Percentiles rank a stretch among this genome's conserved stretches.
These are phyloP conservation scores for Myotis lucifugus DNA, from an alignment of 2,113 vertebrate genomes.

Conservation along the genomic window DNA sequence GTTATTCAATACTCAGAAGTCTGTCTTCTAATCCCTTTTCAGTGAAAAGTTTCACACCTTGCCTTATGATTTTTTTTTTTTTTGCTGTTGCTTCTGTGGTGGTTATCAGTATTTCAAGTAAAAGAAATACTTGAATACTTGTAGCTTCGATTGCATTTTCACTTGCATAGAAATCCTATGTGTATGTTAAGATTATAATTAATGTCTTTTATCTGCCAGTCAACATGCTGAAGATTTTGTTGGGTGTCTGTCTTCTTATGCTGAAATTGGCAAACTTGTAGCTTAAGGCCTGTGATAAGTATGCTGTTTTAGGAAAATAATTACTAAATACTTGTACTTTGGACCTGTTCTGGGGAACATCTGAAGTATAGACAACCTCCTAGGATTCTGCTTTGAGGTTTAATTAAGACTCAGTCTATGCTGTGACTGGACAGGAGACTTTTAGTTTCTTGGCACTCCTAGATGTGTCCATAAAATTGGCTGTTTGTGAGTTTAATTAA, in stretches of 20 bases:
- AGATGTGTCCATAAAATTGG: slow-evolving; percentile 49
- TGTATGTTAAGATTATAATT: background rate
- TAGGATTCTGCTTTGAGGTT: slow-evolving; percentile 45
- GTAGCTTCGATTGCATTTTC: background rate
- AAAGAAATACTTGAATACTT: background rate
- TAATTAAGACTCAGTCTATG: background rate
- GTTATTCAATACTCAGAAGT: background rate
- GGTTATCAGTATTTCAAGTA: background rate
- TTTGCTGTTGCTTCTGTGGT: background rate
- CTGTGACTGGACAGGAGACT: background rate
- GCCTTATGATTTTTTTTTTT: slow-evolving; percentile 15
- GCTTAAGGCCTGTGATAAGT: background rate
- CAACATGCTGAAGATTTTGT: slow-evolving; percentile 29
- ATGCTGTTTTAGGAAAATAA: slow-evolving; percentile 37
- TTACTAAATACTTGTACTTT: slow-evolving; percentile 13
- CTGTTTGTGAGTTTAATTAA: slow-evolving; percentile 59
- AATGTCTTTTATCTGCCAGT: background rate
- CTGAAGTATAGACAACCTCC: background rate
- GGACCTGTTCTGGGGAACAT: background rate
- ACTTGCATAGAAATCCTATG: background rate
- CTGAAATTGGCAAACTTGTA: background rate
- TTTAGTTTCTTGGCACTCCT: slow-evolving; percentile 51
- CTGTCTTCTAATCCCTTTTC: background rate
- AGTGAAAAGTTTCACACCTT: background rate
- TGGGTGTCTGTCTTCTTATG: background rate